phyloP scores from a whole-genome alignment of 37 sponge, comb jelly and placozoan genomes.

The Spongilla lacustris region DNA sequence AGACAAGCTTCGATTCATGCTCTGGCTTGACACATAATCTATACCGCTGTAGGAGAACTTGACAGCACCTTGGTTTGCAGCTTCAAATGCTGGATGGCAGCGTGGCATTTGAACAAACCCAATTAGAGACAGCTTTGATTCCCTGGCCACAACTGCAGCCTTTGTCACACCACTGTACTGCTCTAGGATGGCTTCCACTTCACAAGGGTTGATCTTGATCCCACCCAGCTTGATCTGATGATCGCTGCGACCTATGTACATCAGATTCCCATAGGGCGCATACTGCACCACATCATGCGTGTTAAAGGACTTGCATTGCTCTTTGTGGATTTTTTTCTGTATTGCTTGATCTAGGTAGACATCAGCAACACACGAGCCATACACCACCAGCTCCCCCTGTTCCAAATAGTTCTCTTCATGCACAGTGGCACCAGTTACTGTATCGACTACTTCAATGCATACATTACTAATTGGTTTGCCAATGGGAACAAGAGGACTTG shows the following conservation, averaged over 20 bases:
- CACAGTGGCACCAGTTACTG: not conserved
- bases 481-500: not conserved
- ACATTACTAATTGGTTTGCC: not conserved
- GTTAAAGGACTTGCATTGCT: not conserved
- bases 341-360: not conserved
- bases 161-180: not conserved
- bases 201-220: not conserved
- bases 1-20: not conserved
- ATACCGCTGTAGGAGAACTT: not conserved
- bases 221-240: not conserved
- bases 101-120: not conserved
- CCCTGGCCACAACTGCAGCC: not conserved
- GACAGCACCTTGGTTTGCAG: not conserved
- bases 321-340: not conserved
- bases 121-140: not conserved
- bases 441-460: not conserved
- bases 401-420: not conserved
- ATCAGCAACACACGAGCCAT: not conserved
- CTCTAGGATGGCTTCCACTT: not conserved
- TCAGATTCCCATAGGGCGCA: not conserved
- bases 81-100: not conserved
- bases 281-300: not conserved
- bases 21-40: not conserved
- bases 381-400: not conserved
- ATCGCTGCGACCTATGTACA: not conserved